phyloP scores from a whole-genome alignment of 2,888 invertebrate genomes.

The Fissipunctia ypsillon region DNA sequence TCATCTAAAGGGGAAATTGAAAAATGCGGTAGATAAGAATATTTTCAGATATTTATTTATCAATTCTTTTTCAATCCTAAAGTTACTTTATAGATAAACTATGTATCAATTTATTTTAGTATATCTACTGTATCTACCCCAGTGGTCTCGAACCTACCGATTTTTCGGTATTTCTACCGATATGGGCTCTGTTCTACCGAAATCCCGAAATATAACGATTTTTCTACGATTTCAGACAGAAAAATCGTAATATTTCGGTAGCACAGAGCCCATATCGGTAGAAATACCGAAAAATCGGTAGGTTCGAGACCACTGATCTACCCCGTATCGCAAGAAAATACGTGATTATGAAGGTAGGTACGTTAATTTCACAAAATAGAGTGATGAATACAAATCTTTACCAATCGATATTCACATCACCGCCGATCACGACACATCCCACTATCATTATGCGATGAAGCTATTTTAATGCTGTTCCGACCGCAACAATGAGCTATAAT shows the following conservation, averaged over 20 bases:
- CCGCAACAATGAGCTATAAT: constrained; percentile 75
- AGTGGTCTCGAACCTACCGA: too few species aligned
- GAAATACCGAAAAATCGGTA: too few species aligned
- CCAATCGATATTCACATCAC: neutral
- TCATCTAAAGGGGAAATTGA: neutral
- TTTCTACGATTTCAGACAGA: too few species aligned
- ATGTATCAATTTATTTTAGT: neutral
- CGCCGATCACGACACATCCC: constrained; percentile 16
- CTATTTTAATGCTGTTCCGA: constrained; percentile 78
- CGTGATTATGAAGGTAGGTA: neutral
- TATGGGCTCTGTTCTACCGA: too few species aligned
- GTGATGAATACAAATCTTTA: neutral
- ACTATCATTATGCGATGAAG: constrained; percentile 77
- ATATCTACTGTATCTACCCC: neutral
- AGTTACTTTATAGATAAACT: neutral
- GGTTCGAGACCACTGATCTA: too few species aligned
- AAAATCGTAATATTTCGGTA: too few species aligned
- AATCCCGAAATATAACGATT: too few species aligned
- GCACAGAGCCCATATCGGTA: too few species aligned
- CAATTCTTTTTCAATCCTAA: neutral
- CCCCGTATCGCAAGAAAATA: neutral
- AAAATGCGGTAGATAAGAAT: neutral
- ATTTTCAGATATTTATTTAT: neutral
- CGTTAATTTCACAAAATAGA: neutral
- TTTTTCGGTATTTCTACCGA: too few species aligned